Evolutionary conservation across 1,140 invertebrate genomes (phyloP).

Genomic region (Tetramorium parvispinum): DNA sequence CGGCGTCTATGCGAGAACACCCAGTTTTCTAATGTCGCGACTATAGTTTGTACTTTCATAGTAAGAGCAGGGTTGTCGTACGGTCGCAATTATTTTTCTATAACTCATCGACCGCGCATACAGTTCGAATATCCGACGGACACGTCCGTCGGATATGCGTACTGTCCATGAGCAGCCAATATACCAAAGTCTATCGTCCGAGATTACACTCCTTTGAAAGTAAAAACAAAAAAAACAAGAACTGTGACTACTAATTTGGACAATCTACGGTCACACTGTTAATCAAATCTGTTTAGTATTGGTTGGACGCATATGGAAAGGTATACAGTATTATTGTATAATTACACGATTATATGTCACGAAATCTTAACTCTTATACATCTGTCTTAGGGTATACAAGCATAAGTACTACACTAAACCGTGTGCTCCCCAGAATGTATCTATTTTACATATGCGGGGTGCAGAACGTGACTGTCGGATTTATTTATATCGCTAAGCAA

Average conservation of each 20-base stretch:
- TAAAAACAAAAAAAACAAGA: conserved; percentile 29
- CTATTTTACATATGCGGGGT: background rate
- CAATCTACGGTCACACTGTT: background rate
- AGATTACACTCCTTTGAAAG: conserved; percentile 43
- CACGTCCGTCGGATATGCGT: background rate
- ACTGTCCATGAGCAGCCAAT: background rate
- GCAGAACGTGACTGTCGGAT: background rate
- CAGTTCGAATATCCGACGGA: background rate
- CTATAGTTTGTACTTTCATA: conserved; percentile 77
- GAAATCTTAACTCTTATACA: conserved; percentile 34
- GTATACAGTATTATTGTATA: conserved; percentile 46
- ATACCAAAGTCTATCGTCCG: conserved; percentile 19
- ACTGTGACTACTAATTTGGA: conserved; percentile 9
- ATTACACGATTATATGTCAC: conserved; percentile 29
- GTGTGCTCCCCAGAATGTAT: background rate
- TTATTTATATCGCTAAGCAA: background rate
- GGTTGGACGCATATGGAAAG: conserved; percentile 23
- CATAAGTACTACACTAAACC: background rate
- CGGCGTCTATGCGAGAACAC: conserved; percentile 65
- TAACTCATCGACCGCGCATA: background rate
- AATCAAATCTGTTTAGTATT: conserved; percentile 40
- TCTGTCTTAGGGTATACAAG: conserved; percentile 16
- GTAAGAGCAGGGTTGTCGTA: conserved; percentile 52
- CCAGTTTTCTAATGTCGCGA: conserved; percentile 66
- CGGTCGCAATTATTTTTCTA: conserved; percentile 70